These are phyloP conservation scores for Chaetodon auriga DNA, from an alignment of 2,113 vertebrate species.

Conservation along the genomic window DNA sequence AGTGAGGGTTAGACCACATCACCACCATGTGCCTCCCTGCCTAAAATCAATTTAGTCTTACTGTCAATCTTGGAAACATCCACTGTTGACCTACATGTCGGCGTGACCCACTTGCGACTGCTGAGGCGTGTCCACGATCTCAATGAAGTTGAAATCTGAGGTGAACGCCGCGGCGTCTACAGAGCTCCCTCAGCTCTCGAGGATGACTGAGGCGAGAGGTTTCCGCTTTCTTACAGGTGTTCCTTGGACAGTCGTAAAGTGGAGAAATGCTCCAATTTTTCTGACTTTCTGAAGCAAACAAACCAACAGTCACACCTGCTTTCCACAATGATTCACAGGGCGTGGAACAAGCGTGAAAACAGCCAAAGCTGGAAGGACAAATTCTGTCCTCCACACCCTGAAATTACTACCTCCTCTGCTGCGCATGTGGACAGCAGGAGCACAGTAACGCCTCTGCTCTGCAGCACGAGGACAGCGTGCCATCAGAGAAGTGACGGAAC, in stretches of 20 bases:
- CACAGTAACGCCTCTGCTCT: conserved; percentile 9
- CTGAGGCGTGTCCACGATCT: conserved; percentile 21
- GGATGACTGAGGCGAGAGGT: background rate
- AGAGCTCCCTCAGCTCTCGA: background rate
- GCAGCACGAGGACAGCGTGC: background rate
- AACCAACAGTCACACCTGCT: background rate
- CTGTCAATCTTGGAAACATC: conserved; percentile 40
- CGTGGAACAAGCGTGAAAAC: conserved; percentile 17
- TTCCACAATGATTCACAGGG: conserved; percentile 16
- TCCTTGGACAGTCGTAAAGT: background rate
- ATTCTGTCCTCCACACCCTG: conserved; percentile 25
- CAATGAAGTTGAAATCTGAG: background rate
- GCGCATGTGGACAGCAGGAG: background rate
- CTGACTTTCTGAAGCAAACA: conserved; percentile 21
- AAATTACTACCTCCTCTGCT: conserved; percentile 5
- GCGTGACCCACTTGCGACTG: conserved; percentile 40
- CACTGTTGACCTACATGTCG: conserved; percentile 45
- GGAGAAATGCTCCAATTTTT: background rate
- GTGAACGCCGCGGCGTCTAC: background rate
- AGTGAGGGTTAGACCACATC: background rate
- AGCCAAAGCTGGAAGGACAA: conserved; percentile 12
- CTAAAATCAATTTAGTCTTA: conserved; percentile 38
- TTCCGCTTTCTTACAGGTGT: background rate
- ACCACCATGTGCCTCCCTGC: background rate
- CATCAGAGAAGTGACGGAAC: conserved; percentile 13